Evolutionary conservation across 2,888 invertebrate genomes (phyloP).

Genomic region (Pristionchus entomophagus): DNA sequence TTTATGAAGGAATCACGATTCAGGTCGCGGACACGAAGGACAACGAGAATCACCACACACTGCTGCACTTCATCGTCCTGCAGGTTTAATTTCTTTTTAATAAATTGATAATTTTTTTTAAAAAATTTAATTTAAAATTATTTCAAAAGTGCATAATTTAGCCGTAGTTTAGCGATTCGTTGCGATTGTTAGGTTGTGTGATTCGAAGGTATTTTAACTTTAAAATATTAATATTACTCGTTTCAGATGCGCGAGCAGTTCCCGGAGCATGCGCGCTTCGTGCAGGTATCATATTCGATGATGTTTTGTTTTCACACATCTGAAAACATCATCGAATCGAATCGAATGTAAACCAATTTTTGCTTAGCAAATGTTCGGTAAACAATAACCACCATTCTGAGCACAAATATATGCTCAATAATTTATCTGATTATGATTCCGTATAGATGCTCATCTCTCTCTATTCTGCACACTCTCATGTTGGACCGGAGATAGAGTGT

Average conservation of each 20-base stretch:
- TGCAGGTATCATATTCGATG: constrained; percentile 12
- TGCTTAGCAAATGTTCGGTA: no score
- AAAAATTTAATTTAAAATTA: no score
- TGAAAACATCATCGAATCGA: neutral
- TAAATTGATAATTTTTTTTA: neutral
- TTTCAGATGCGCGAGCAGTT: constrained; percentile 36
- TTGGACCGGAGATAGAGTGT: no score
- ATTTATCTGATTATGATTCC: no score
- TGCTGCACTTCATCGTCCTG: constrained; percentile 82
- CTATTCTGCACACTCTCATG: no score
- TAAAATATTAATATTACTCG: neutral
- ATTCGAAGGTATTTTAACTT: neutral
- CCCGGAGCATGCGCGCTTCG: constrained; percentile 20
- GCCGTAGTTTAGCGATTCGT: no score
- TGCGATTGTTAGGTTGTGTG: neutral
- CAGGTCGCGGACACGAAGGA: constrained; percentile 84
- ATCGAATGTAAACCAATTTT: no score
- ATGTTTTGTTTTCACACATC: neutral
- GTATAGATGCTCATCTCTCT: no score
- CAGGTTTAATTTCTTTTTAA: constrained; percentile 75
- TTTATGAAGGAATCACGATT: no score
- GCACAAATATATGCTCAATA: no score
- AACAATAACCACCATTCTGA: no score
- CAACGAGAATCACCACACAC: constrained; percentile 90
- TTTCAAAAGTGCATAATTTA: no score